phyloP scores from a whole-genome alignment of 2,797 vertebrate species.

The Saxicola maurus region DNA sequence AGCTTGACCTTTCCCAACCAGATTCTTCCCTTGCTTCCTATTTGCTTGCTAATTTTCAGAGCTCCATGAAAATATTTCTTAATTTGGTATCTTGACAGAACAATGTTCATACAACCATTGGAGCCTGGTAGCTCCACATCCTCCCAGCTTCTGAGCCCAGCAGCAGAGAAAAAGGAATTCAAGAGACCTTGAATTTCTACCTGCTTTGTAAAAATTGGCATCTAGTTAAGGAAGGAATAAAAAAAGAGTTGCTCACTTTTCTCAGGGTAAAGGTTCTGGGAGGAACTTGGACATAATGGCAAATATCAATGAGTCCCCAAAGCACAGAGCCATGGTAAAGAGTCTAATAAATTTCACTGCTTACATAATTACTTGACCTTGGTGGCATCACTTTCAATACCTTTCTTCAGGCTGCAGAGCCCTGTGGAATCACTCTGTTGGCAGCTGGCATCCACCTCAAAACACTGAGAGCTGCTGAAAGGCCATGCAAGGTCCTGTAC shows the following conservation, averaged over 20 bases:
- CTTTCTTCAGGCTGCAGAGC: not conserved
- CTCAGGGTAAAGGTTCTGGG: not conserved
- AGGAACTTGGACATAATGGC: not conserved
- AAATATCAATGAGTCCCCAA: not conserved
- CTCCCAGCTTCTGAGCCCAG: not conserved
- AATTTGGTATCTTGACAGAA: not conserved
- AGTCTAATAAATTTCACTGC: not conserved
- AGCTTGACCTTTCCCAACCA: not conserved
- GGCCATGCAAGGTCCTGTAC: accelerated
- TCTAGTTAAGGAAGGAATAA: not conserved
- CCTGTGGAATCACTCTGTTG: not conserved
- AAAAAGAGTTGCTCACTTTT: not conserved
- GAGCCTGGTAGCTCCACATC: not conserved
- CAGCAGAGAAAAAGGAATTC: not conserved
- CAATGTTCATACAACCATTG: not conserved
- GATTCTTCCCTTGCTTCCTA: not conserved
- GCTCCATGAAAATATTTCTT: not conserved
- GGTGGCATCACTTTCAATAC: not conserved
- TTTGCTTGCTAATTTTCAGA: not conserved
- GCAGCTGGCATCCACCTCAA: not conserved
- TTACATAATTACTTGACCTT: not conserved
- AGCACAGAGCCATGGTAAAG: not conserved
- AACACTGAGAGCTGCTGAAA: not conserved
- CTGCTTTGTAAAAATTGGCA: not conserved
- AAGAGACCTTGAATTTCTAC: not conserved